Base-by-base conservation (phyloP, 2,888 invertebrate species). In the Cetonia aurata region DNA sequence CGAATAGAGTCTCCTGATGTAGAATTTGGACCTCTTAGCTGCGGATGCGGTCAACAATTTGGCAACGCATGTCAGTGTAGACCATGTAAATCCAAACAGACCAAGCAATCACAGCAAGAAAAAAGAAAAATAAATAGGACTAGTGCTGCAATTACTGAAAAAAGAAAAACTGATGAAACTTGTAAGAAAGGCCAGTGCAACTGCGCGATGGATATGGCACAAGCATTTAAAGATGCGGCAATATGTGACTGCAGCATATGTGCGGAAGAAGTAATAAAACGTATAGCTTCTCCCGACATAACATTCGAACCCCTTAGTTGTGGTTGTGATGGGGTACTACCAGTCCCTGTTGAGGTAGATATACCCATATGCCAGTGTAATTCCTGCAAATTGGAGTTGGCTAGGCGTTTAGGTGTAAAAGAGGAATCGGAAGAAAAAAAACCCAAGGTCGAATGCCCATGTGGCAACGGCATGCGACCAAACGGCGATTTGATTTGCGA, bases 301-400 rank as follows among this genome's bases (percentile, higher is more conserved):
- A 13, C 19, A 13, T 46, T 60, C 46, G 31, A 60, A 60, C 31
- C 60, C 1, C 25, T 60, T 4, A 15, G 31, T 17, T 60, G 60
- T 12, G 60, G 60, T 1, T 60, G 60, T 25, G 31, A 60, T 31
- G 46, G 25, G 25, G 12, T 12, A 19, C 12, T 25, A 31, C 31
- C 31, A 6, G 9, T 9, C 13, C 1, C 9, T 1, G 37, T n/a
- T n/a, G 25, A 60, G 19, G 60, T 60, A 8, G 60, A 60, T 12
- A 60, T 60, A 25, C 60, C 60, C 31, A 60, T 60, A 13, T 60
- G 60, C 12, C 46, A 60, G 17, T 60, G 60, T 15, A n/a, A 46
- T 9, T 60, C 60, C 1, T 60, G 60, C n/a, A 60, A 46, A 25
- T 9, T 31, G 6, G 60, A 60, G 44, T 60, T 60, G 10, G 31